Percentiles rank a stretch among this genome's conserved stretches.
Conservation (phyloP, 2,797 vertebrate species). For the Poeciliopsis turneri region DNA sequence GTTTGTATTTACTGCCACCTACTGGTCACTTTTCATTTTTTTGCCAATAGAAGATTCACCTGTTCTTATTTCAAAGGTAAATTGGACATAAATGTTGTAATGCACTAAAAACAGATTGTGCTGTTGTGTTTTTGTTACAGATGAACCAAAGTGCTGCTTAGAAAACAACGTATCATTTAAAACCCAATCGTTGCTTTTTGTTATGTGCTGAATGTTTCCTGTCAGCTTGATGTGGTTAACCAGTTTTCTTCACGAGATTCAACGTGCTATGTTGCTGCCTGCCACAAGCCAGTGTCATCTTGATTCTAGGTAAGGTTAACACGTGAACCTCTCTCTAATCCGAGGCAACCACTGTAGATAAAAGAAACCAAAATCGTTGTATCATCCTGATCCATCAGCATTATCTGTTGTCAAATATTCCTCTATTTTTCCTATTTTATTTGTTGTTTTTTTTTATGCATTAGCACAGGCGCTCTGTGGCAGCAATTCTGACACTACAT, state of each 20-base stretch:
- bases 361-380: neutral
- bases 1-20: slow-evolving; percentile 35
- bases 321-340: neutral
- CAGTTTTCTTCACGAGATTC: neutral
- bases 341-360: neutral
- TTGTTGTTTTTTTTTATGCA: neutral
- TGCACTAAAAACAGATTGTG: neutral
- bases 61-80: neutral
- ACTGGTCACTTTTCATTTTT: slow-evolving; percentile 10
- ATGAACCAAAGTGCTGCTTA: neutral
- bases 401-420: neutral
- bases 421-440: neutral
- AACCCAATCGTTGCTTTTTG: neutral
- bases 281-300: neutral
- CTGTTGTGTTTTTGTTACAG: neutral
- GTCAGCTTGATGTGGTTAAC: neutral
- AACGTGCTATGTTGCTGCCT: neutral
- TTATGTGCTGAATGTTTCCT: slow-evolving; percentile 2
- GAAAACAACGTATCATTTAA: neutral
- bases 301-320: neutral
- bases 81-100: neutral
- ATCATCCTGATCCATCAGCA: too few relatives aligned
- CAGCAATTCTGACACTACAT: neutral
- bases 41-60: neutral
- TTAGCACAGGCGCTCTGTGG: neutral